Evolutionary conservation across 2,888 invertebrate genomes (phyloP).

Genomic region (Andrena flavipes): DNA sequence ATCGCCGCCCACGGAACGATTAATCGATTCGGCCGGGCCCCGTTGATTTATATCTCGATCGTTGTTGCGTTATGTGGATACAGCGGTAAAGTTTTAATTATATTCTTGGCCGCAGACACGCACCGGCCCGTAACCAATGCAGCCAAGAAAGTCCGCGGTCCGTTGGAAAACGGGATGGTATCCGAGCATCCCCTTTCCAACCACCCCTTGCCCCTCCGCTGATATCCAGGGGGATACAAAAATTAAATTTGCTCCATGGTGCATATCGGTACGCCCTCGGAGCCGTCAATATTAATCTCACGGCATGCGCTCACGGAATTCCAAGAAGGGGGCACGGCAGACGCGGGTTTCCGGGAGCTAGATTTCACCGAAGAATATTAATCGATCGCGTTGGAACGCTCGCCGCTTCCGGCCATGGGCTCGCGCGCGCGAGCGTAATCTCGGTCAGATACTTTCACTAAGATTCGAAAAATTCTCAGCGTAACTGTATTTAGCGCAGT

Average conservation of each 20-base stretch:
- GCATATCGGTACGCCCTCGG: constrained; percentile 66
- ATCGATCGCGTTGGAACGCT: constrained; percentile 46
- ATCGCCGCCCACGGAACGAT: not conserved
- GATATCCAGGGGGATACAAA: constrained; percentile 64
- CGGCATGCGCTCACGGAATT: constrained; percentile 68
- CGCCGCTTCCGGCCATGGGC: constrained; percentile 2
- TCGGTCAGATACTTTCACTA: constrained; percentile 25
- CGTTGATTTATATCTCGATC: constrained; percentile 65
- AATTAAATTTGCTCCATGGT: constrained; percentile 72
- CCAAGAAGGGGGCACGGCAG: constrained; percentile 54
- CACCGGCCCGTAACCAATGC: constrained; percentile 66
- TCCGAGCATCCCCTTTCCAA: constrained; percentile 8
- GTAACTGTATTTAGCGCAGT: constrained; percentile 23
- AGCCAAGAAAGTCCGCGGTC: constrained; percentile 65
- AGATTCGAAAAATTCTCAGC: constrained; percentile 10
- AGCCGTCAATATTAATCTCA: constrained; percentile 76
- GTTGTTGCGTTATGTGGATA: constrained; percentile 51
- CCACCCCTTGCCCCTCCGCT: constrained; percentile 24
- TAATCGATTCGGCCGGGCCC: constrained; percentile 43
- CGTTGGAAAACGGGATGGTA: constrained; percentile 34
- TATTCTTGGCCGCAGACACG: constrained; percentile 64
- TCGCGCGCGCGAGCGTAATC: constrained; percentile 4
- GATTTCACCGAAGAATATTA: constrained; percentile 66
- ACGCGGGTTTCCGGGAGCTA: constrained; percentile 46
- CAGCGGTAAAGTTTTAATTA: constrained; percentile 74